phyloP scores from a whole-genome alignment of 1,140 invertebrate species.

The Scylla paramamosain region DNA sequence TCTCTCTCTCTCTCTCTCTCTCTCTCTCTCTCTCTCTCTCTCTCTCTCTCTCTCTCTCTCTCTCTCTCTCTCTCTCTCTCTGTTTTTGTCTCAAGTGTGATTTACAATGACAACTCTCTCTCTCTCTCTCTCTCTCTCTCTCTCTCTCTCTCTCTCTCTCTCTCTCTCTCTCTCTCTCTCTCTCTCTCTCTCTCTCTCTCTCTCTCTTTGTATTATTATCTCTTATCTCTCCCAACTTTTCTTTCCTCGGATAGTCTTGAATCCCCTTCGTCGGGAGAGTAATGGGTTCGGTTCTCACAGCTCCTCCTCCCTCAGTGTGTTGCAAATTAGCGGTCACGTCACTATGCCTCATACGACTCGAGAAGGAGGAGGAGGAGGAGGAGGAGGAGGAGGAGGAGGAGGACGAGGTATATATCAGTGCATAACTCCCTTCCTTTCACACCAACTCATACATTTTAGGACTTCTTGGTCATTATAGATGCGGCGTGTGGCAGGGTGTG shows the following conservation, averaged over 20 bases:
- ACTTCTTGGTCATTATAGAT: neutral
- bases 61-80: slow-evolving; percentile 39
- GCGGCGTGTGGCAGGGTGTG: neutral
- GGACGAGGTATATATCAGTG: neutral
- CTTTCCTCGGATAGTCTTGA: no score
- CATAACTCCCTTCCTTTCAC: neutral
- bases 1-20: no score
- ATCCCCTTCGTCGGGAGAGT: no score
- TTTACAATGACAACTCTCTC: neutral
- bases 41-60: slow-evolving; percentile 63
- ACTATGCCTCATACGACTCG: neutral
- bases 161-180: neutral
- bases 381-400: slow-evolving; percentile 31
- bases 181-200: neutral
- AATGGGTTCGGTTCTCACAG: neutral
- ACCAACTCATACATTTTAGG: neutral
- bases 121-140: slow-evolving; percentile 40
- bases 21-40: neutral
- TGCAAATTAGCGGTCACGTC: slow-evolving; percentile 13
- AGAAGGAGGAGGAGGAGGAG: neutral
- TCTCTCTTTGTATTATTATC: neutral
- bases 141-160: neutral
- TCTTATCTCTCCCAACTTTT: neutral
- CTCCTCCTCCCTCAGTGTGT: neutral
- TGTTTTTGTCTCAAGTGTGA: neutral